Base-by-base conservation (phyloP, 92 coral and sea anemone species). In the Palythoa grandis region DNA sequence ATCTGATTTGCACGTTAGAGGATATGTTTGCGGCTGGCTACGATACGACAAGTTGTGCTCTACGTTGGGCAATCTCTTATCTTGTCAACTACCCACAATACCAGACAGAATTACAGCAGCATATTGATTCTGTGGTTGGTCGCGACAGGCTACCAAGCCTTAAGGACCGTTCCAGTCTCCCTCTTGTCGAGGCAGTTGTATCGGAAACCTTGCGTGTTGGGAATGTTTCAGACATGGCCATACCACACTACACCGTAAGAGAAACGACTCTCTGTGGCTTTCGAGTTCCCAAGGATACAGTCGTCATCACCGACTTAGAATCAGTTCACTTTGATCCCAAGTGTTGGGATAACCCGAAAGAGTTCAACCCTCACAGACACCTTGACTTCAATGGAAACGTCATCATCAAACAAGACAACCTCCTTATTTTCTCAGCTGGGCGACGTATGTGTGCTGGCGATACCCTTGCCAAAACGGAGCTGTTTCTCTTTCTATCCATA, bases 11-110 rank as follows among this genome's bases (percentile, higher is more conserved):
- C 78, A 86, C 83, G 7, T 17, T 86, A 35, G 77, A 76, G 38
- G 89, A 86, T 39, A 76, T 86, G 89, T 86, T 86, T 63, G 75
- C 67, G 3, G 89, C 84, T 23, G 89, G 89, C 5, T 86, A 86
- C 17, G 89, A 86, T 35, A 86, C 89, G 15, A 77, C 72, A 13
- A 65, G 73, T 11, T 20, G 73, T 11, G 69, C 72, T 24, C 23
- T 79, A n/a, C 84, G 84, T 19, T 79, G 84, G 84, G 54, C 84
- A 0, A 79, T 79, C 57, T 40, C 84, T 4, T 79, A 57, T n/a
- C 40, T 79, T 15, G 72, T 79, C 22, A 79, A 66, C 73, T 79
- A 79, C 52, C 84, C 84, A 13, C 84, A 76, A 1, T 76, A 50
- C 69, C 89, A 77, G 39, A 66, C 25, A 13, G 89, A 76, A 7